Base-by-base conservation (phyloP, 2,113 vertebrate genomes). In the Trichomycterus rosablanca region DNA sequence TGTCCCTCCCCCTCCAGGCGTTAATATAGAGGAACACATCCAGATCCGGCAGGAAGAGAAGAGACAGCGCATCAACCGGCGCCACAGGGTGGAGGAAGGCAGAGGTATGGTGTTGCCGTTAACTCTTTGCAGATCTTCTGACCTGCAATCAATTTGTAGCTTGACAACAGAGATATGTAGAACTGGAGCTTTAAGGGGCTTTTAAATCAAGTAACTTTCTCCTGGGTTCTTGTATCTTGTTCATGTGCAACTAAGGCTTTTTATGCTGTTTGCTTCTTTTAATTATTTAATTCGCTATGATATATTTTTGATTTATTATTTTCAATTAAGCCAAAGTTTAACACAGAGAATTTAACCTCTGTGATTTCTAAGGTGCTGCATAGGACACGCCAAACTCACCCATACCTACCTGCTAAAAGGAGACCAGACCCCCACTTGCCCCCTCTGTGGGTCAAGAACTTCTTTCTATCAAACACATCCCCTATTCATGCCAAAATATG, bases 11-110 rank as follows among this genome's bases (percentile, higher is more conserved):
- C 84, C 83, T 76, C 92, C 94, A 81, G 94, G 95, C 63, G 95
- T 98, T 77, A 98, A 98, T 78, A 97, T 99, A 71, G 96, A 99
- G 82, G 96, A 99, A 68, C 94, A 97, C 74, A 93, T 97, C 83
- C 95, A 97, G 74, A 88, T 97, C 72, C 84, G 94, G 2, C 94
- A 97, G 84, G 96, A 98, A 75, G 96, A 99, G 80, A 99, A 99
- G 65, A 84, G 95, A 0, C 96, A 97, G 19, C 89, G 95, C 58
- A 90, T 97, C 66, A 95, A 92, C 67, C 90, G 95, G 56, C 90
- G 95, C 10, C 93, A 97, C 62, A 87, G 94, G 61, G 53, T 97
- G 78, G 96, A 99, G 70, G 96, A 97, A 74, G 93, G 92, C 73
- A 87, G 94, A 93, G 96, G 96, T 99, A 91, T 49, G 80, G 50